These are phyloP conservation scores for Drosophila equinoxialis DNA, from an alignment of 1,140 invertebrate genomes.

Conservation along the genomic window DNA sequence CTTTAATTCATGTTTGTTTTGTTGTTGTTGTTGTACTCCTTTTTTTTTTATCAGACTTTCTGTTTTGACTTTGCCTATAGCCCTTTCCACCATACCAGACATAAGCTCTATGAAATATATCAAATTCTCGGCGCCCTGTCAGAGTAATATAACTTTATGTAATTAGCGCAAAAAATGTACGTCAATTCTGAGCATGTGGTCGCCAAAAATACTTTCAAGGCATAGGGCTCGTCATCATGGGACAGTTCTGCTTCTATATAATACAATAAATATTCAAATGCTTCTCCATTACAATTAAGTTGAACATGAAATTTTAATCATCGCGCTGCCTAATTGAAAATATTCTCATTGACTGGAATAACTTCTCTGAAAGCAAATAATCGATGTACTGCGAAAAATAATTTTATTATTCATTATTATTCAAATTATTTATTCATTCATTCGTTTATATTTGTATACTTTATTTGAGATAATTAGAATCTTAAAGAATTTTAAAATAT, in stretches of 20 bases:
- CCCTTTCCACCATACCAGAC: background rate
- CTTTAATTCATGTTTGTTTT: constrained; percentile 4
- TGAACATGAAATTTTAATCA: background rate
- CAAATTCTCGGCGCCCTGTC: background rate
- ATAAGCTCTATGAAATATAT: background rate
- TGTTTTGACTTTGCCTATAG: background rate
- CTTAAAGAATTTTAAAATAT: too few relatives aligned
- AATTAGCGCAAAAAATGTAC: constrained; percentile 10
- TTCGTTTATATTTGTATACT: too few relatives aligned
- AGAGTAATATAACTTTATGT: constrained; percentile 35
- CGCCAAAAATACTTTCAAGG: constrained; percentile 29
- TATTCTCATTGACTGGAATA: background rate
- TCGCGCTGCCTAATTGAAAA: background rate
- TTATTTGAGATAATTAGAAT: too few relatives aligned
- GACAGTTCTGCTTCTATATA: background rate
- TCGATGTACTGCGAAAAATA: background rate
- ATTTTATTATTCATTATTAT: too few relatives aligned
- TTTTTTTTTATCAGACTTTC: constrained; percentile 13
- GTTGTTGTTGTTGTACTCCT: background rate
- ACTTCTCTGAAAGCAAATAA: background rate
- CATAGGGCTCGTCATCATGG: constrained; percentile 16
- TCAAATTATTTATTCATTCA: too few relatives aligned
- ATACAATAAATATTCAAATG: constrained; percentile 4
- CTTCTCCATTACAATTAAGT: constrained; percentile 18
- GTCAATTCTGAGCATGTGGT: constrained; percentile 26